Conservation (phyloP, 2,113 vertebrate genomes). For the Cyanoliseus patagonus region DNA sequence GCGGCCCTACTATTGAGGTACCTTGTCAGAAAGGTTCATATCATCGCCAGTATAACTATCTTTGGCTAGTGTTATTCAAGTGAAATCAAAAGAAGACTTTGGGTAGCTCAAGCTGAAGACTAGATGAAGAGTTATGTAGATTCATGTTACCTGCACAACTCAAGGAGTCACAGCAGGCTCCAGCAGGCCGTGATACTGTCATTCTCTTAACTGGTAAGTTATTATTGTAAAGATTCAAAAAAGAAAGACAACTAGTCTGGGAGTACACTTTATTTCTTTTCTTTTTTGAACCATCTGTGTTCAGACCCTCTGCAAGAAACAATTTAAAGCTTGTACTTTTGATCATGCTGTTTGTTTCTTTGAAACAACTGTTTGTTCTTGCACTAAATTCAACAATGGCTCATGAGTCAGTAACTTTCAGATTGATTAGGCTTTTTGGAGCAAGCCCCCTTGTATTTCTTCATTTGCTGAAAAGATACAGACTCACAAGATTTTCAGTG, state of each 20-base stretch:
- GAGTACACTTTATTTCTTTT: background rate
- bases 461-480: background rate
- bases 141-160: background rate
- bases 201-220: background rate
- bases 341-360: background rate
- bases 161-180: background rate
- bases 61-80: background rate
- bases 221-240: background rate
- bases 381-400: background rate
- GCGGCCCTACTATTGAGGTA: background rate
- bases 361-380: constrained; percentile 19
- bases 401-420: constrained; percentile 5
- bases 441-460: background rate
- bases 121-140: background rate
- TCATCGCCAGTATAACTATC: background rate
- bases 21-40: background rate
- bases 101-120: background rate
- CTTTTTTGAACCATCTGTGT: background rate
- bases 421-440: constrained; percentile 19
- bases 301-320: background rate
- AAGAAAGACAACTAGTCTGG: background rate
- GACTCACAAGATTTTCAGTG: background rate
- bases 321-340: background rate
- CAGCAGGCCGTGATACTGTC: background rate
- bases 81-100: background rate